Evolutionary conservation across 2,113 vertebrate genomes (phyloP).

Genomic region (Prionailurus bengalensis): DNA sequence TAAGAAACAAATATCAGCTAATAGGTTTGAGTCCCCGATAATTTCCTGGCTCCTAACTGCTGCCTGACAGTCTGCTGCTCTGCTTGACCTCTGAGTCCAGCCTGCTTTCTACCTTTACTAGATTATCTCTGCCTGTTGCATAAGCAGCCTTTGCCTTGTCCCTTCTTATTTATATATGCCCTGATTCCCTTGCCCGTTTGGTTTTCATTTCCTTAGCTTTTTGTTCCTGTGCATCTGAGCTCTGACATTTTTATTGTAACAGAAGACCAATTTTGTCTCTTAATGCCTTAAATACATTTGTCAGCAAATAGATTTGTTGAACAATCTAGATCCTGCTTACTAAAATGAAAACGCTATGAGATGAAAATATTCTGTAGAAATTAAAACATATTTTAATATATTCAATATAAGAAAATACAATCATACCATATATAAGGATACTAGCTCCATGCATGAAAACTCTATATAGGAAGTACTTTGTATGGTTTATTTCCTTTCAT

Average conservation of each 20-base stretch:
- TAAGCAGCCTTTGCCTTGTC: background rate
- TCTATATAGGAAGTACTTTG: background rate
- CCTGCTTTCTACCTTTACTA: background rate
- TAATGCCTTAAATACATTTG: background rate
- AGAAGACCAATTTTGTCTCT: background rate
- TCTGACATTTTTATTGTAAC: background rate
- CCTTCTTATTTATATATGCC: background rate
- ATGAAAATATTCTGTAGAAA: constrained; percentile 34
- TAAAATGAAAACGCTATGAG: background rate
- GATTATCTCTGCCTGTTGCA: background rate
- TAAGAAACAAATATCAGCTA: background rate
- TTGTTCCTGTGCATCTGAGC: background rate
- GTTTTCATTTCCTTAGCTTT: background rate
- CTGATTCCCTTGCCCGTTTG: background rate
- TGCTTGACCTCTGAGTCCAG: background rate
- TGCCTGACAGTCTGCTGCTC: background rate
- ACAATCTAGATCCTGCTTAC: background rate
- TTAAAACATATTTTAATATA: background rate
- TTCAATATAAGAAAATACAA: background rate
- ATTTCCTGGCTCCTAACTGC: background rate
- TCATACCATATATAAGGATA: background rate
- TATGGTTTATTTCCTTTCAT: background rate
- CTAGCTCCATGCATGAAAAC: background rate
- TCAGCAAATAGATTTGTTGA: background rate
- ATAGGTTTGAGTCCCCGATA: background rate